Evolutionary conservation across 1,140 invertebrate genomes (phyloP).

Genomic region (Drosophila ananassae): DNA sequence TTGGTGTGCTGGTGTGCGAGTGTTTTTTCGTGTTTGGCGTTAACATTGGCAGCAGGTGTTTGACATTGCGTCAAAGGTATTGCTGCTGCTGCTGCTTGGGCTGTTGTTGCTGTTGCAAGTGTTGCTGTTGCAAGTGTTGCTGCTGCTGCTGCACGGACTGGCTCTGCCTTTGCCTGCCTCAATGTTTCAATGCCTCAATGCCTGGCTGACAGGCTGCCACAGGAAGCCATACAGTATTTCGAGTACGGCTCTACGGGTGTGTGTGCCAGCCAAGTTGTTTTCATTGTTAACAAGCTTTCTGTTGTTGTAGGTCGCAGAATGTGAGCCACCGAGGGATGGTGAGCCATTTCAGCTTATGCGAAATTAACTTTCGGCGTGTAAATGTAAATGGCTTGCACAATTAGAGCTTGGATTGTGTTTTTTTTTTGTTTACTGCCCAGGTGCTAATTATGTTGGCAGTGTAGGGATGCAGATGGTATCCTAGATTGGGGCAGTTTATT

Average conservation of each 20-base stretch:
- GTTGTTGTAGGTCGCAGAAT: slow-evolving; percentile 74
- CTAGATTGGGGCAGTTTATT: slow-evolving; percentile 4
- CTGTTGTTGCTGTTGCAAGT: slow-evolving; percentile 29
- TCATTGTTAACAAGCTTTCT: slow-evolving; percentile 79
- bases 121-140: slow-evolving; percentile 21
- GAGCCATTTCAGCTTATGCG: slow-evolving; percentile 41
- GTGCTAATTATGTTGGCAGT: slow-evolving; percentile 41
- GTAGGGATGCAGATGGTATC: slow-evolving; percentile 22
- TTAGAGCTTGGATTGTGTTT: slow-evolving; percentile 44
- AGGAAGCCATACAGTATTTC: slow-evolving; percentile 80
- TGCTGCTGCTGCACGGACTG: slow-evolving; percentile 47
- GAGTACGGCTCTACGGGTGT: slow-evolving; percentile 4
- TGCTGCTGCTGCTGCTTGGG: slow-evolving; percentile 51
- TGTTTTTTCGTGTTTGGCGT: slow-evolving; percentile 78
- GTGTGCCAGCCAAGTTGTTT: slow-evolving; percentile 70
- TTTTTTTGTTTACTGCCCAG: slow-evolving; percentile 3
- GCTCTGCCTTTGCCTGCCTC: slow-evolving; percentile 47
- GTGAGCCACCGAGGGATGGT: slow-evolving; percentile 17
- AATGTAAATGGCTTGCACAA: slow-evolving; percentile 52
- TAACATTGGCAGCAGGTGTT: slow-evolving; percentile 82
- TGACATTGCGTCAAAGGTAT: slow-evolving; percentile 82
- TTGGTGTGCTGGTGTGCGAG: slow-evolving; percentile 44
- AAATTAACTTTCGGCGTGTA: slow-evolving; percentile 57
- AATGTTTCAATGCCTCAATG: slow-evolving; percentile 39
- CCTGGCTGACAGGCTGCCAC: slow-evolving; percentile 78